Conservation (phyloP, 1,140 invertebrate species). For the Zaprionus taronus region DNA sequence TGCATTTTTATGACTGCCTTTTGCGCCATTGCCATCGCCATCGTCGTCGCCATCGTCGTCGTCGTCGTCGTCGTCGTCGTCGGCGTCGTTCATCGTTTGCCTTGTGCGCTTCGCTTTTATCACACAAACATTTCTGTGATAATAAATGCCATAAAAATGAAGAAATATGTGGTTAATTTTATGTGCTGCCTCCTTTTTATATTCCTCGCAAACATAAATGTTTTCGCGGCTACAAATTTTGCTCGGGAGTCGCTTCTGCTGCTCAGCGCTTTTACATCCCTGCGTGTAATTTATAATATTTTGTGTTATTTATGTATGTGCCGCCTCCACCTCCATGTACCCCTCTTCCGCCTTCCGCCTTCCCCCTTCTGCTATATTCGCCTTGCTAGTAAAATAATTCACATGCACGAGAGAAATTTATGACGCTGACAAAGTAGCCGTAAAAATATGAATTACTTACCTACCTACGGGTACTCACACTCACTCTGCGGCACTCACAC, state of each 20-base stretch:
- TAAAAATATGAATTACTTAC: conserved; percentile 76
- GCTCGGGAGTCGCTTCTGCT: conserved; percentile 25
- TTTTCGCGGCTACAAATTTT: conserved; percentile 79
- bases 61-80: conserved; percentile 18
- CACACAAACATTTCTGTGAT: conserved; percentile 83
- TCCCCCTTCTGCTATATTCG: conserved; percentile 15
- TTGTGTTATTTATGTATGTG: conserved; percentile 77
- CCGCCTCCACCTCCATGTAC: not conserved
- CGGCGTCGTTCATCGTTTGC: conserved; percentile 67
- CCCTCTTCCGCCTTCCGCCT: not conserved
- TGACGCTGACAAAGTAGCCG: conserved; percentile 82
- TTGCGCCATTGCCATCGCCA: conserved; percentile 47
- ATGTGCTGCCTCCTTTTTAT: conserved; percentile 78
- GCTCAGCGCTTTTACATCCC: conserved; percentile 60
- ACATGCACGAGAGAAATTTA: conserved; percentile 73
- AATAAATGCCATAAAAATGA: conserved; percentile 83
- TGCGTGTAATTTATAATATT: conserved; percentile 82
- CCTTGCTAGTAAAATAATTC: conserved; percentile 79
- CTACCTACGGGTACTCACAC: conserved; percentile 42
- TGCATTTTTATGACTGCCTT: conserved; percentile 81
- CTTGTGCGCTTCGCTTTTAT: conserved; percentile 71
- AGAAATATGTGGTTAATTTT: conserved; percentile 83
- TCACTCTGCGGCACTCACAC: not conserved
- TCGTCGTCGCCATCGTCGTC: conserved; percentile 9
- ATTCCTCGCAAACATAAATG: conserved; percentile 72